Evolutionary conservation across 2,888 invertebrate genomes (phyloP).

Genomic region (Erpobdella octoculata): DNA sequence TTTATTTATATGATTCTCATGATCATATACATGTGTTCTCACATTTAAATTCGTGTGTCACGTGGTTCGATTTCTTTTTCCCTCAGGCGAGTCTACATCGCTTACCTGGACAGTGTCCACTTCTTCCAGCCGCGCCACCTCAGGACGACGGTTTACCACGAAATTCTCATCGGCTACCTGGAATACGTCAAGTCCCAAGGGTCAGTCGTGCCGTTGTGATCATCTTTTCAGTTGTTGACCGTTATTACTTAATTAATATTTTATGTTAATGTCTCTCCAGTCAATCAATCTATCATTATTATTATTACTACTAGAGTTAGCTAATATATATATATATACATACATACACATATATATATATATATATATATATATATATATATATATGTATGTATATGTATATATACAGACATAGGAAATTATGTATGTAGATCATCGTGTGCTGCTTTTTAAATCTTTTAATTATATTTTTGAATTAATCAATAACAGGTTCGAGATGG

Average conservation of each 20-base stretch:
- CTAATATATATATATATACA: no score
- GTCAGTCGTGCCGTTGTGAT: no score
- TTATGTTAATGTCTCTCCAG: neutral
- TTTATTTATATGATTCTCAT: no score
- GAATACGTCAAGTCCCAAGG: conserved; percentile 96
- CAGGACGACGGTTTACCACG: conserved; percentile 95
- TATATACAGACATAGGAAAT: no score
- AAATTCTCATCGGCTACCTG: conserved; percentile 93
- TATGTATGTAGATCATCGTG: no score
- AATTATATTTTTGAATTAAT: no score
- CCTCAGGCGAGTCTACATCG: conserved; percentile 87
- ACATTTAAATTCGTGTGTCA: neutral
- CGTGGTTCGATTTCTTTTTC: neutral
- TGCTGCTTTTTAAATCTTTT: no score
- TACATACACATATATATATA: no score
- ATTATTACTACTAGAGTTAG: no score
- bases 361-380: no score
- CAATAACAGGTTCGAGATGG: conserved; percentile 90
- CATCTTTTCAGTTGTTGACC: neutral
- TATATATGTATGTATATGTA: no score
- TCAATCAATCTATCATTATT: neutral
- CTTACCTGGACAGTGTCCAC: conserved; percentile 97
- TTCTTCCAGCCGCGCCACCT: conserved; percentile 95
- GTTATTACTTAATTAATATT: neutral
- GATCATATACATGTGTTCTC: no score